These are phyloP conservation scores for Tyrannus savana DNA, from an alignment of 2,113 vertebrate genomes.

Conservation along the genomic window DNA sequence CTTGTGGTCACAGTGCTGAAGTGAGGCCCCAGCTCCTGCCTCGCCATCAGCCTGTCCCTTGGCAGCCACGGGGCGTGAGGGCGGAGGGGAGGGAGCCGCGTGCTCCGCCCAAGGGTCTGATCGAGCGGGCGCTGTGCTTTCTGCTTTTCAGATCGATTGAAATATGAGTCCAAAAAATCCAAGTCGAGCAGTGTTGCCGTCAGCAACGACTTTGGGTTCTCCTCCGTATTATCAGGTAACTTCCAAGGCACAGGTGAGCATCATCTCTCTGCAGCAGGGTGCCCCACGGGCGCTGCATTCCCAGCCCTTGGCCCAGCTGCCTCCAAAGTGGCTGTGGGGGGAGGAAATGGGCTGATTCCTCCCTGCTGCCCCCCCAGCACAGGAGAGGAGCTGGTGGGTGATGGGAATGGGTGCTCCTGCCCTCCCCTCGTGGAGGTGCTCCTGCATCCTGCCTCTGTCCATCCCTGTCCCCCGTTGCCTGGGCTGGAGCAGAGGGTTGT, in stretches of 20 bases:
- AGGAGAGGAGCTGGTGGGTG: background rate
- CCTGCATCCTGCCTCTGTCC: background rate
- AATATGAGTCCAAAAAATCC: constrained; percentile 96
- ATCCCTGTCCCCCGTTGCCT: background rate
- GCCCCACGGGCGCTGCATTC: background rate
- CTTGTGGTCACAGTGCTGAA: background rate
- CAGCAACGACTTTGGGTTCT: constrained; percentile 67
- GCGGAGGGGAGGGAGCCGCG: background rate
- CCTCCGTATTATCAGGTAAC: constrained; percentile 74
- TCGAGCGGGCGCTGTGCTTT: background rate
- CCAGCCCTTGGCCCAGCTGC: background rate
- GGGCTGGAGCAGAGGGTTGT: background rate
- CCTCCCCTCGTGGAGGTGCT: background rate
- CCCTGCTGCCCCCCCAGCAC: background rate
- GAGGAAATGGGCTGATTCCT: background rate
- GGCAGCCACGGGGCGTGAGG: background rate
- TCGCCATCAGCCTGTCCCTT: background rate
- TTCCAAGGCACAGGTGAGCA: accelerated
- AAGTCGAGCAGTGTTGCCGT: constrained; percentile 80
- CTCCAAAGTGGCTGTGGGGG: background rate
- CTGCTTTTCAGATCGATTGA: constrained; percentile 92
- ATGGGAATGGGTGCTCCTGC: background rate
- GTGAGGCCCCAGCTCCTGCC: background rate
- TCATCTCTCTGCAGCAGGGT: background rate
- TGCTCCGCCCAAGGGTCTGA: background rate